Evolutionary conservation across 2,888 invertebrate species (phyloP).

Genomic region (Rotaria macrura): DNA sequence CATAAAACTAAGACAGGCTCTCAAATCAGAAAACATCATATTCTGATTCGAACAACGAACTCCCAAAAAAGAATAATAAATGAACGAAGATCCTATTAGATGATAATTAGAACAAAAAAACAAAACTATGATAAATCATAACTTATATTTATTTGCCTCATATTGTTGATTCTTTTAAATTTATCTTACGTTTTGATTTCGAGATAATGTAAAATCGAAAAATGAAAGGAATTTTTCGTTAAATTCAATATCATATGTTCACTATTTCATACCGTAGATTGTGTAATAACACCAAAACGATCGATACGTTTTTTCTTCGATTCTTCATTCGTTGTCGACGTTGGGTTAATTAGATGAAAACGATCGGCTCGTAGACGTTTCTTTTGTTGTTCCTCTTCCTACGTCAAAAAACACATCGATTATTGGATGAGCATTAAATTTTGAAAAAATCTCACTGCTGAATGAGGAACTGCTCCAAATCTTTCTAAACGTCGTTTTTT

Average conservation of each 20-base stretch:
- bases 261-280: not conserved
- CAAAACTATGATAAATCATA: too few species aligned
- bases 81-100: too few species aligned
- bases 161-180: too few species aligned
- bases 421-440: not conserved
- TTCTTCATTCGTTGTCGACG: not conserved
- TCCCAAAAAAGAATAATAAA: too few species aligned
- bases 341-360: not conserved
- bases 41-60: too few species aligned
- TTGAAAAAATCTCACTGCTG: not conserved
- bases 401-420: not conserved
- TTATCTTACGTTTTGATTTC: too few species aligned
- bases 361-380: not conserved
- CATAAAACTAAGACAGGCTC: too few species aligned
- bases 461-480: not conserved
- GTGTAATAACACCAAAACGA: not conserved
- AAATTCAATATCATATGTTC: not conserved
- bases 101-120: too few species aligned
- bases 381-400: not conserved
- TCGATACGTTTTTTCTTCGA: not conserved
- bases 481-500: conserved; percentile 12
- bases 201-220: too few species aligned
- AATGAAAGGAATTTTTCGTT: not conserved
- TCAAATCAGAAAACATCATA: too few species aligned
- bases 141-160: too few species aligned